A percentile compares a stretch with the other conserved stretches of the same genome.
These are phyloP conservation scores for Axinella damicornis DNA, from an alignment of 37 sponge, comb jelly and placozoan genomes.

Conservation along the genomic window DNA sequence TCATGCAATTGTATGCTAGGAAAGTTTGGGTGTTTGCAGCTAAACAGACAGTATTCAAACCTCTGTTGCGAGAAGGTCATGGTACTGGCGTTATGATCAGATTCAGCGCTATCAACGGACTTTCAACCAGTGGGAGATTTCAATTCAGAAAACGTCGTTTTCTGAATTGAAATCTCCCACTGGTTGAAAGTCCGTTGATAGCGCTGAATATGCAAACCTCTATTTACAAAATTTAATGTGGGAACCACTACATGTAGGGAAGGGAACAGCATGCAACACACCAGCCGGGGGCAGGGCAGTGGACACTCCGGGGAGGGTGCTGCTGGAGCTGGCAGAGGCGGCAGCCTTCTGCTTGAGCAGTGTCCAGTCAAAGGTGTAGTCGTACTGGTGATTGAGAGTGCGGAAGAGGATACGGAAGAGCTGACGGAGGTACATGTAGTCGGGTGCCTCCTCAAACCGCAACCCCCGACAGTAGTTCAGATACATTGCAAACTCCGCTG, in stretches of 20 bases:
- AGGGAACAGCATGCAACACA: background rate
- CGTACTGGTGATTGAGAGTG: slow-evolving; percentile 98
- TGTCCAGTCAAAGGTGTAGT: slow-evolving; percentile 99
- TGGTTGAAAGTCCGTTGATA: no score
- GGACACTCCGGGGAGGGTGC: slow-evolving; percentile 83
- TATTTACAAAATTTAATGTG: no score
- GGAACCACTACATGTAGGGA: no score
- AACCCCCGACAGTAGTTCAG: slow-evolving; percentile 98
- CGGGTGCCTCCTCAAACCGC: slow-evolving; percentile 98
- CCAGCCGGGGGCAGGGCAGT: slow-evolving; percentile 5
- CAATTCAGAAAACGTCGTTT: no score
- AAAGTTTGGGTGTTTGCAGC: slow-evolving; percentile 7
- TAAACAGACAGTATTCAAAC: no score
- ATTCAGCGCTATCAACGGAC: no score
- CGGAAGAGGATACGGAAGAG: slow-evolving; percentile 97
- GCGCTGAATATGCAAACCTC: no score
- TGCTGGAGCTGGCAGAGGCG: slow-evolving; percentile 71
- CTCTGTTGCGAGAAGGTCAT: no score
- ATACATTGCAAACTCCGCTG: slow-evolving; percentile 99
- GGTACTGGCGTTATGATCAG: no score
- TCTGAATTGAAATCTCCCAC: no score
- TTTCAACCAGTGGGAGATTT: no score
- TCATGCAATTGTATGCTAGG: no score
- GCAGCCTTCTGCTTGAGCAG: slow-evolving; percentile 95
- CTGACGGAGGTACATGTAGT: slow-evolving; percentile 99